Conservation (phyloP, 2,797 vertebrate species). For the Danio choprae region DNA sequence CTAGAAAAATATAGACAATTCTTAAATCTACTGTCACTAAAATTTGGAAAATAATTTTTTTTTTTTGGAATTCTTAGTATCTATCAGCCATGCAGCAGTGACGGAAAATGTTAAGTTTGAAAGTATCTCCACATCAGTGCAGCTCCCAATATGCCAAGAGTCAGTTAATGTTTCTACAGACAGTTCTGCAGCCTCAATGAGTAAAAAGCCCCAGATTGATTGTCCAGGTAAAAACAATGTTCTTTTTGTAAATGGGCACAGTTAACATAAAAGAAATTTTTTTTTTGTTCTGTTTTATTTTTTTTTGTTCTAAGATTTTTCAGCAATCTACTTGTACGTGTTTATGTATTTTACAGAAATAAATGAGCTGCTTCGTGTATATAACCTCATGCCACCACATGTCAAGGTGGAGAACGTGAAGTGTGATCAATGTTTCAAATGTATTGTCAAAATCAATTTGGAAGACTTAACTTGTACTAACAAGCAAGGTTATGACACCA, state of each 20-base stretch:
- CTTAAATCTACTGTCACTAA: background rate
- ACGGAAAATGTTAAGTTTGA: background rate
- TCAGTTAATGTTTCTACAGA: slow-evolving; percentile 1
- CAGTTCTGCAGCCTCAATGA: background rate
- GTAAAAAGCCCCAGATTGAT: slow-evolving; percentile 9
- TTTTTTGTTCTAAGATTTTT: too few species aligned
- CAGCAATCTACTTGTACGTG: background rate
- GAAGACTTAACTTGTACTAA: slow-evolving; percentile 44
- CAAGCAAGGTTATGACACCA: slow-evolving; percentile 15
- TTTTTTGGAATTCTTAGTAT: slow-evolving; percentile 13
- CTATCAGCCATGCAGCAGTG: background rate
- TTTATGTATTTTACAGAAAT: slow-evolving; percentile 53
- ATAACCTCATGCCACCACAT: slow-evolving; percentile 48
- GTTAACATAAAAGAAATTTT: background rate
- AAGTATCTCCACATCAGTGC: background rate
- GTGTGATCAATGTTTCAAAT: slow-evolving; percentile 19
- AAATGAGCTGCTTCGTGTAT: slow-evolving; percentile 31
- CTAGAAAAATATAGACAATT: background rate
- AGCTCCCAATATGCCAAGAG: background rate
- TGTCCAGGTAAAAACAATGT: slow-evolving; percentile 36
- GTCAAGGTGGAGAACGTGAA: slow-evolving; percentile 9
- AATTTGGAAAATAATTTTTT: background rate
- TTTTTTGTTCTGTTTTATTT: background rate
- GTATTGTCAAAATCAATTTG: slow-evolving; percentile 33
- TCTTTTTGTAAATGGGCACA: too few species aligned